phyloP scores from a whole-genome alignment of 2,888 invertebrate genomes.

The Apantesis nais region DNA sequence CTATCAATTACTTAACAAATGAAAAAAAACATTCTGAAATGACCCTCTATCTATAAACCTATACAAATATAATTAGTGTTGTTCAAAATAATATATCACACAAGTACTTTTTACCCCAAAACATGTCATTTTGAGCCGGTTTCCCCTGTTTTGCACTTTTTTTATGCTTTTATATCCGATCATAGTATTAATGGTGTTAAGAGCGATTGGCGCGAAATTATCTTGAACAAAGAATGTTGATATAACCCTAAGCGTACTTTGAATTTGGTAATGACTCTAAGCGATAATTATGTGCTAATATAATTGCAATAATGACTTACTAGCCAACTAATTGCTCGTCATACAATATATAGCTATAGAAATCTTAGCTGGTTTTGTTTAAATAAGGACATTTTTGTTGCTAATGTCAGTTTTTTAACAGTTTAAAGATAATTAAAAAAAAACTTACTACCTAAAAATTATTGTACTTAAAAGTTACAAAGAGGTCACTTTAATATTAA shows the following conservation, averaged over 20 bases:
- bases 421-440: background rate
- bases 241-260: constrained; percentile 59
- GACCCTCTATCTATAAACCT: constrained; percentile 64
- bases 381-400: background rate
- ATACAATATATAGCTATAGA: background rate
- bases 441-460: too few relatives aligned
- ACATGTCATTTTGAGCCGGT: constrained; percentile 79
- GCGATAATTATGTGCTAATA: constrained; percentile 27
- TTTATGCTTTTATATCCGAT: constrained; percentile 70
- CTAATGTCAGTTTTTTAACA: background rate
- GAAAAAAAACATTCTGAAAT: constrained; percentile 57
- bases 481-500: too few relatives aligned
- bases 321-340: constrained; percentile 13
- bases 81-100: constrained; percentile 72
- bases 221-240: constrained; percentile 58
- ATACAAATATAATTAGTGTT: constrained; percentile 84
- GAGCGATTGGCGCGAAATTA: constrained; percentile 76
- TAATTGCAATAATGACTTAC: constrained; percentile 38
- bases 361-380: background rate
- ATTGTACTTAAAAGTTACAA: too few relatives aligned
- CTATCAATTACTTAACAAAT: constrained; percentile 60
- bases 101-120: constrained; percentile 74
- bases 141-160: constrained; percentile 64
- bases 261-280: constrained; percentile 39
- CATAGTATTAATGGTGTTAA: constrained; percentile 68